Base-by-base conservation (phyloP, 1,140 invertebrate genomes). In the Monochamus saltuarius region DNA sequence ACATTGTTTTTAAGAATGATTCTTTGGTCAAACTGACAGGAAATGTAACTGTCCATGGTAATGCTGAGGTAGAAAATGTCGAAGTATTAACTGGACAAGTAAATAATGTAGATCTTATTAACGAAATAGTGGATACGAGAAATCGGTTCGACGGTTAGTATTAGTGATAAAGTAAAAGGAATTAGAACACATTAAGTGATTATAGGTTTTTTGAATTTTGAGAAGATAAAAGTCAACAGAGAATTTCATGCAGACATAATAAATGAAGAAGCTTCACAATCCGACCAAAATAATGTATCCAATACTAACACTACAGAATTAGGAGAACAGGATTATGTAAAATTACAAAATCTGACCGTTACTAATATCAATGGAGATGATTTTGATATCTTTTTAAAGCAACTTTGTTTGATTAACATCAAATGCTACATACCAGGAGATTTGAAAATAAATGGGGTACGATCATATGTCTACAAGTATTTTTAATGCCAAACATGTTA, bases 381-480 rank as follows among this genome's bases (percentile, higher is more conserved):
- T 64, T 72, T 76, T 39, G 43, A 71, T 9, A 53, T 71, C 11
- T 73, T 81, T 35, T 42, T 75, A 2, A 62, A 74, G 2, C 68
- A 76, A 8, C 51, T 82, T 8, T 75, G 79, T 50, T 72, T 79
- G 47, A 77, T 64, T 8, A 74, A 76, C 60, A 54, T 73, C 37
- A 60, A 71, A 4, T 56, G 74, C 16, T 59, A 68, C 22, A 67
- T 83, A 2, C 60, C 62, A 34, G 61, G 72, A n/a, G 59, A 74
- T 34, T 59, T 80, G 0, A 62, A 61, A 43, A 74, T 82, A 16
- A 50, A 74, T 40, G 80, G 79, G 40, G 80, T 83, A 75, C 77
- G 74, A 73, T 8, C 14, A 50, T 36, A n/a, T n/a, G n/a, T n/a
- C n/a, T n/a, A n/a, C n/a, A n/a, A n/a, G n/a, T n/a, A n/a, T n/a